Base-by-base conservation (phyloP, 2,888 invertebrate species). In the Pegoplata infirma region DNA sequence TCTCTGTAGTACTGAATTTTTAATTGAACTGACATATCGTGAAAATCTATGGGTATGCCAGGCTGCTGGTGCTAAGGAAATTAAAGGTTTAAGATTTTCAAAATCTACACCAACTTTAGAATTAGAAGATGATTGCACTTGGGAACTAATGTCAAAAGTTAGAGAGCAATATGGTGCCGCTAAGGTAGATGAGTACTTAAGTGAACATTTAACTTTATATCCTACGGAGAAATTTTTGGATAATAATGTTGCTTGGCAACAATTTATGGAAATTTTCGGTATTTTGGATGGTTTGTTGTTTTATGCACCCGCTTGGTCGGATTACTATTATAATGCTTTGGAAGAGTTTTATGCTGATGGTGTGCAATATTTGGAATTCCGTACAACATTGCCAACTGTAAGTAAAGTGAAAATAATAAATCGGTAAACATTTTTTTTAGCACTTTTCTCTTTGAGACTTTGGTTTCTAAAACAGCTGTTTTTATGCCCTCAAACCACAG, bases 301-400 rank as follows among this genome's bases (percentile, higher is more conserved):
- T 0, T 94, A 93, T 83, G 91, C 91, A 51, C 93, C 94, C 0
- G 91, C 93, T 5, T 93, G 93, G 91, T 91, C 91, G 59, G 92
- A 92, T 66, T 93, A 94, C 83, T 92, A 93, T 82, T 92, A 93
- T 81, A 92, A 92, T 76, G 92, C 92, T 0, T 87, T 95, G 1
- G 87, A 90, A 76, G 92, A 92, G 77, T 91, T 93, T 64, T 91
- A 91, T 82, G 91, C 92, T 5, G 94, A 95, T 83, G 94, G 94
- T 69, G 90, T 95, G 0, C 91, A 93, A 87, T 95, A 94, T 80
- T 84, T 94, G 17, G 95, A 95, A 88, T 89, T 95, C 1, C 90
- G 95, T 59, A 91, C 92, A n/a, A 87, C 92, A 0, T 86, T 95
- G 23, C 92, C 93, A 0, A 84, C 76, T 76, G 90, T 90, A 79